Base-by-base conservation (phyloP, 2,113 vertebrate species). In the Bubo blakistoni region DNA sequence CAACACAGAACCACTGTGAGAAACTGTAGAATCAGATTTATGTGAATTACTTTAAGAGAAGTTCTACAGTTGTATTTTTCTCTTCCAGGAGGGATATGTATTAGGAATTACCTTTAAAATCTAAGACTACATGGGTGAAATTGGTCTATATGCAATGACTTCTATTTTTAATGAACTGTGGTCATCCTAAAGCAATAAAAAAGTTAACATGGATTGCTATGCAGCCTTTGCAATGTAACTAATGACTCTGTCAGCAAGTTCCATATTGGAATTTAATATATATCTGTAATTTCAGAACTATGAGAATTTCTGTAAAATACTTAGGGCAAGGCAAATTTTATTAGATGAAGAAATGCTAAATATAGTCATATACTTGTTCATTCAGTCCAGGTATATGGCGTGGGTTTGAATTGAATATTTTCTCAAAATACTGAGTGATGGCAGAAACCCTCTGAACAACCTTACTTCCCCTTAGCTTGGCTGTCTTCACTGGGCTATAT, bases 321-420 rank as follows among this genome's bases (percentile, higher is more conserved):
- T 58, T 49, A 24, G 55, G 38, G 19, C 51, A 73, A 77, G 16
- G 14, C 17, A 66, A 55, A n/a, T 44, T 91, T 86, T 71, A 70
- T 55, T 73, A 77, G 26, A 40, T 63, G 51, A 91, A 95, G 32
- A 81, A 92, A 62, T 49, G 46, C 11, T 94, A 70, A 86, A 87
- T 86, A 44, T 57, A 84, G 29, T 21, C 13, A 55, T 6, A 12
- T 6, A 30, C 4, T 13, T 34, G 29, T 70, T 74, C 32, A 72
- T 67, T 89, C 4, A 6, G 57, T 40, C 17, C 11, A 21, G 29
- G 20, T 59, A 47, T 51, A 32, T 13, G 24, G 16, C 25, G 15
- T 81, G 44, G 21, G 12, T 86, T 88, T 54, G 61, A 84, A 38
- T 3, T 55, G 40, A 74, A 10, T 30, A 61, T 81, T 66, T 92